A percentile compares a stretch with the other conserved stretches of the same genome.
Conservation (phyloP, 37 sponge, comb jelly and placozoan species). For the Mnemiopsis leidyi region DNA sequence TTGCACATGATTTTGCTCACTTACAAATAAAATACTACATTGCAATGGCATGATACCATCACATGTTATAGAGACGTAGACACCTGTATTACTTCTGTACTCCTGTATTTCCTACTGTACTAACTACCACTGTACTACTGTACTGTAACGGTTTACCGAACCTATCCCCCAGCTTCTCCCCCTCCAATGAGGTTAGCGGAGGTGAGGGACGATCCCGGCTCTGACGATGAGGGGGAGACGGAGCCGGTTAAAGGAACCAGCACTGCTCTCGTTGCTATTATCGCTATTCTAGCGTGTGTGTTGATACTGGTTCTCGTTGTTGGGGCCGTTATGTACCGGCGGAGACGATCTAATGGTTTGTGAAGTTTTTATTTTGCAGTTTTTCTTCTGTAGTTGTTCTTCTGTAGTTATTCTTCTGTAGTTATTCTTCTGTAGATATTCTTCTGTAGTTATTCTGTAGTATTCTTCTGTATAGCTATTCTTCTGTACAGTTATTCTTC, state of each 20-base stretch:
- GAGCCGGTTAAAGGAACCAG: not conserved
- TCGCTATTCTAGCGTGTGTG: not conserved
- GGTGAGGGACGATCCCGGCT: not conserved
- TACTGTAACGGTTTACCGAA: no score
- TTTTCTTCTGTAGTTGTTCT: no score
- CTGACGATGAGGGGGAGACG: not conserved
- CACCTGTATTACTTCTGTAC: no score
- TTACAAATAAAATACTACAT: no score
- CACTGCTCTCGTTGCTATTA: not conserved
- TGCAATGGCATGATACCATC: no score
- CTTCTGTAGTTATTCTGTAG: not conserved
- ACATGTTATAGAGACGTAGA: no score
- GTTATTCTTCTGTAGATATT: not conserved
- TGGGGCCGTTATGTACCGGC: not conserved
- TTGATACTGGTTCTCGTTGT: not conserved
- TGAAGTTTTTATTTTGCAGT: no score
- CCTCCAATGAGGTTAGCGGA: not conserved
- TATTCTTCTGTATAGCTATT: no score
- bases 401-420: not conserved
- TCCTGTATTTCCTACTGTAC: no score
- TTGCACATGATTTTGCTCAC: no score
- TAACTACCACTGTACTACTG: no score
- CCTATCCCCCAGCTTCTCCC: not conserved
- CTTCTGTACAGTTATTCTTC: no score
- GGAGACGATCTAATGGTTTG: not conserved